phyloP scores from a whole-genome alignment of 2,888 invertebrate genomes.

The Ethmia dodecea region DNA sequence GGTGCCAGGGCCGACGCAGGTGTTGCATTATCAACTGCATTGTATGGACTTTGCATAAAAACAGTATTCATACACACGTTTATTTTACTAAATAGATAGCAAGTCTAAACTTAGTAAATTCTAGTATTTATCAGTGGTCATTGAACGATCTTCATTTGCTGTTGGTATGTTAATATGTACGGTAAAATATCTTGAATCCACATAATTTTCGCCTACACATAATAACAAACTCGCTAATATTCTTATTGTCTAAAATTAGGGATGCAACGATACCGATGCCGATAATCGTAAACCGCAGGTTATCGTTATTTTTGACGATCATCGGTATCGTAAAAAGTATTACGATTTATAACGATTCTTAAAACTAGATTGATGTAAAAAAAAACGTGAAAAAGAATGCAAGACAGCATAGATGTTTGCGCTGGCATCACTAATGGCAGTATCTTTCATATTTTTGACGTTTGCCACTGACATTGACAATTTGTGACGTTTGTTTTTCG shows the following conservation, averaged over 20 bases:
- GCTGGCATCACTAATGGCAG: not conserved
- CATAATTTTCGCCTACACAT: too few species aligned
- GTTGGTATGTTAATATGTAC: too few species aligned
- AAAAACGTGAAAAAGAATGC: too few species aligned
- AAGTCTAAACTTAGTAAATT: too few species aligned
- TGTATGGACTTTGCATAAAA: conserved; percentile 65
- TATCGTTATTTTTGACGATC: conserved; percentile 1
- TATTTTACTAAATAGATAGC: too few species aligned
- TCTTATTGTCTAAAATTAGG: not conserved
- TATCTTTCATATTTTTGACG: too few species aligned
- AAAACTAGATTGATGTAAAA: not conserved
- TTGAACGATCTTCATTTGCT: too few species aligned
- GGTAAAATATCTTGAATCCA: too few species aligned
- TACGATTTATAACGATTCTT: conserved; percentile 1
- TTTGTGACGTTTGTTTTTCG: too few species aligned
- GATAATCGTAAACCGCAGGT: conserved; percentile 1
- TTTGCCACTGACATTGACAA: too few species aligned
- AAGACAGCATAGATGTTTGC: not conserved
- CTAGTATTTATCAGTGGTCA: too few species aligned
- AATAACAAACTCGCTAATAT: too few species aligned
- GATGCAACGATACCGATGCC: conserved; percentile 1
- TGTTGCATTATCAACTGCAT: conserved; percentile 61
- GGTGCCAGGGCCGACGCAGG: conserved; percentile 57
- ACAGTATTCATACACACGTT: conserved; percentile 36
- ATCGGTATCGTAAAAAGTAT: conserved; percentile 1